A percentile compares a stretch with the other conserved stretches of the same genome.
Evolutionary conservation across 2,113 vertebrate genomes (phyloP).

Genomic region (Todiramphus saurophagus): DNA sequence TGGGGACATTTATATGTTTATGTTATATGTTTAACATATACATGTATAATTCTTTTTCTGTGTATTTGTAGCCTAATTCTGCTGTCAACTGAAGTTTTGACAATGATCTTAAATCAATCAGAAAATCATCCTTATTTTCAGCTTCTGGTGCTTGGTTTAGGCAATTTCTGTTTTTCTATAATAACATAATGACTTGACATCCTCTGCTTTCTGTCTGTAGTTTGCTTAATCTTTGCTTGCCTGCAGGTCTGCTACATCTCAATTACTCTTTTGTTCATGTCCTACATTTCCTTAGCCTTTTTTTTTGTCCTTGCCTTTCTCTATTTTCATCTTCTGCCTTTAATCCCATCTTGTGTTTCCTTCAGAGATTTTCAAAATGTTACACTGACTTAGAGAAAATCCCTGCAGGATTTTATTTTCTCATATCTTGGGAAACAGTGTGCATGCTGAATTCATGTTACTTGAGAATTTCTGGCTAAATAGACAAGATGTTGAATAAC

Average conservation of each 20-base stretch:
- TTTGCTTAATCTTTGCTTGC: background rate
- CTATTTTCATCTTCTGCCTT: constrained; percentile 13
- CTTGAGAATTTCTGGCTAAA: background rate
- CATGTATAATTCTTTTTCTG: background rate
- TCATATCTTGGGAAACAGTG: background rate
- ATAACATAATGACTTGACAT: background rate
- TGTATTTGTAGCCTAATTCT: background rate
- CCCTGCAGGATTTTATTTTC: constrained; percentile 33
- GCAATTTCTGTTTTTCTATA: background rate
- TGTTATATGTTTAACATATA: background rate
- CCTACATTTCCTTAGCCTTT: background rate
- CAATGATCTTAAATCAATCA: background rate
- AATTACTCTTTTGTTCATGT: background rate
- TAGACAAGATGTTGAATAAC: background rate
- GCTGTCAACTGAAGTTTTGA: background rate
- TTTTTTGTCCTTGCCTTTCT: background rate
- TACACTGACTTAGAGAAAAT: constrained; percentile 1
- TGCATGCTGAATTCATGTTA: constrained; percentile 2
- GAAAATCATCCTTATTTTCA: background rate
- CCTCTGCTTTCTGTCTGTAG: background rate
- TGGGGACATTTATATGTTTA: background rate
- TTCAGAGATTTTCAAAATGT: constrained; percentile 1
- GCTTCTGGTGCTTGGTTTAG: background rate
- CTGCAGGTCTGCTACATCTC: background rate
- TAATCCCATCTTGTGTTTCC: background rate